These are phyloP conservation scores for Spondyliosoma cantharus DNA, from an alignment of 2,797 vertebrate genomes.

Conservation along the genomic window DNA sequence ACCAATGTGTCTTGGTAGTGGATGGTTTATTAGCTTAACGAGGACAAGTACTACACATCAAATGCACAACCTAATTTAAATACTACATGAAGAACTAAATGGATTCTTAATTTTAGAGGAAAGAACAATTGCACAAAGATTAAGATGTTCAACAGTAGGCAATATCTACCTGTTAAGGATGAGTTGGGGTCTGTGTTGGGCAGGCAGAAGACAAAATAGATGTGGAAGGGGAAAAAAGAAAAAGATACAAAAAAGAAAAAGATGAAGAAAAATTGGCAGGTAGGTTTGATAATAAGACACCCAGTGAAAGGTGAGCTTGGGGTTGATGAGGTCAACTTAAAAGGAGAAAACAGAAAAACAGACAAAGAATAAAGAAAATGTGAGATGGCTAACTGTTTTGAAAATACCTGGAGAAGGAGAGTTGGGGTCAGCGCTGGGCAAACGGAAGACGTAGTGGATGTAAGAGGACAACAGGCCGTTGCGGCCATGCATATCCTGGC, in stretches of 20 bases:
- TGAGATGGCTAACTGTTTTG: not conserved
- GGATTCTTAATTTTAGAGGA: not conserved
- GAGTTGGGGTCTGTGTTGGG: slow-evolving; percentile 89
- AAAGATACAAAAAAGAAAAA: slow-evolving; percentile 67
- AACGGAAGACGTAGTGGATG: slow-evolving; percentile 96
- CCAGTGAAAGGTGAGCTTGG: slow-evolving; percentile 31
- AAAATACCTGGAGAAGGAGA: slow-evolving; percentile 93
- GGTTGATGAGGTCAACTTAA: slow-evolving; percentile 59
- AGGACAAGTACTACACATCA: not conserved
- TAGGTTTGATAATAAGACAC: slow-evolving; percentile 49
- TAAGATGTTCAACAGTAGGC: slow-evolving; percentile 32
- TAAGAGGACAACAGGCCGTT: slow-evolving; percentile 96
- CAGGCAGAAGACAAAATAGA: slow-evolving; percentile 86
- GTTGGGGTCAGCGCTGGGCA: slow-evolving; percentile 95
- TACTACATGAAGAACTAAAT: not conserved
- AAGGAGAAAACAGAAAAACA: slow-evolving; percentile 49
- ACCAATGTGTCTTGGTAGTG: not conserved
- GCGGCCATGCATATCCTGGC: slow-evolving; percentile 97
- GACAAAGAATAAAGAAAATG: slow-evolving; percentile 27
- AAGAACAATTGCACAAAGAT: slow-evolving; percentile 27
- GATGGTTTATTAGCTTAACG: slow-evolving; percentile 3
- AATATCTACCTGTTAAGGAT: slow-evolving; percentile 88
- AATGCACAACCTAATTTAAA: slow-evolving; percentile 8
- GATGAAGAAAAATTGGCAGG: slow-evolving; percentile 64
- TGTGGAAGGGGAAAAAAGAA: slow-evolving; percentile 49